Evolutionary conservation across 2,888 invertebrate genomes (phyloP).

Genomic region (Furcula furcula): DNA sequence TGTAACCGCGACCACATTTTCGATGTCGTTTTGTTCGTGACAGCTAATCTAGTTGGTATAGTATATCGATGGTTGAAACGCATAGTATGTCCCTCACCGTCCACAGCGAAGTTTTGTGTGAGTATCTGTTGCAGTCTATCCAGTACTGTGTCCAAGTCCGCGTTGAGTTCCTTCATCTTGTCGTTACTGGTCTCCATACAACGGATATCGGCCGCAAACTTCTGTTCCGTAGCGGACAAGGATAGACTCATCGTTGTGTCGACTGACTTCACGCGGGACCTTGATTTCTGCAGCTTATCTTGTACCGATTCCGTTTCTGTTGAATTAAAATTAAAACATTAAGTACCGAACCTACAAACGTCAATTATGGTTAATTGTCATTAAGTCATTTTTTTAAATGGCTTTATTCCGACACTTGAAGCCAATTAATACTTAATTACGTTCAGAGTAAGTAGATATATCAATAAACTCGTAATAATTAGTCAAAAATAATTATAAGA

Average conservation of each 20-base stretch:
- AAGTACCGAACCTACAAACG: too few relatives aligned
- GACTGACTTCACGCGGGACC: constrained; percentile 4
- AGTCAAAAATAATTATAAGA: too few relatives aligned
- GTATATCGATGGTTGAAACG: too few relatives aligned
- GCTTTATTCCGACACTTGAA: too few relatives aligned
- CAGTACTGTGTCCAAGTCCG: constrained; percentile 85
- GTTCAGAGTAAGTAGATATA: too few relatives aligned
- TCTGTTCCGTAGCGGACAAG: constrained; percentile 48
- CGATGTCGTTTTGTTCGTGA: too few relatives aligned
- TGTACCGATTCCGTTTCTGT: constrained; percentile 41
- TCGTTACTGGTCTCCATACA: constrained; percentile 61
- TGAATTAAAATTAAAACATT: background rate
- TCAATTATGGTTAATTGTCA: too few relatives aligned
- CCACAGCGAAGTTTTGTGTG: constrained; percentile 84
- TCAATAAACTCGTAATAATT: too few relatives aligned
- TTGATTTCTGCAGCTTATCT: constrained; percentile 18
- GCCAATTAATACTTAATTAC: too few relatives aligned
- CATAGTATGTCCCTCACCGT: constrained; percentile 78
- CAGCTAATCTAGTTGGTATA: too few relatives aligned
- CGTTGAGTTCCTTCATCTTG: constrained; percentile 80
- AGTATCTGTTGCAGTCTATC: constrained; percentile 87
- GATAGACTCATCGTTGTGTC: constrained; percentile 24
- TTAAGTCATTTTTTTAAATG: too few relatives aligned
- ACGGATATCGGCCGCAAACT: constrained; percentile 63
- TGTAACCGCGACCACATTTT: too few relatives aligned